A percentile compares a stretch with the other conserved stretches of the same genome.
phyloP scores from a whole-genome alignment of 2,113 vertebrate genomes.

The Micromys minutus region DNA sequence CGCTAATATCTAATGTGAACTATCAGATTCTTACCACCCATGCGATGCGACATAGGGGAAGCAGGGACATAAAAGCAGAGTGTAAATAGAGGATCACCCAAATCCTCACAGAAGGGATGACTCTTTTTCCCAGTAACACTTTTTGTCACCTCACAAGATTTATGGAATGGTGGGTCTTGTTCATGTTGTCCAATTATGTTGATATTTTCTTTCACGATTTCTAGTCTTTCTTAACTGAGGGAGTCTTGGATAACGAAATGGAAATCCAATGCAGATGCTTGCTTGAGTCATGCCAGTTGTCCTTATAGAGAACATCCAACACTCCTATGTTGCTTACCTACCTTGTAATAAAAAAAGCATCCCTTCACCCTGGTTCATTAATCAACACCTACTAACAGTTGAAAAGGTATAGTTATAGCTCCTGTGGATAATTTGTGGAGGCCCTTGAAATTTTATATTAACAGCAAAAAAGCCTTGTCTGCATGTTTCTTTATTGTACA shows the following conservation, averaged over 20 bases:
- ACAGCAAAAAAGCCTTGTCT: slow-evolving; percentile 7
- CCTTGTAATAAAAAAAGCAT: neutral
- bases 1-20: neutral
- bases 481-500: neutral
- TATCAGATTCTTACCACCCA: neutral
- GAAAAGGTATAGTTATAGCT: neutral
- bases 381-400: neutral
- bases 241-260: neutral
- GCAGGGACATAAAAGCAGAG: neutral
- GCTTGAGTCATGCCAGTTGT: neutral
- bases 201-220: neutral
- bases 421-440: neutral
- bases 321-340: neutral
- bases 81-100: neutral
- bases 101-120: neutral
- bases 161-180: neutral
- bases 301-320: neutral
- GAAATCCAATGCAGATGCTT: neutral
- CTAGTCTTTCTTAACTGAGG: neutral
- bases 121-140: neutral
- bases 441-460: slow-evolving; percentile 12
- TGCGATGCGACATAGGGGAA: neutral
- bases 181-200: neutral
- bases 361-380: neutral
- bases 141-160: neutral